Evolutionary conservation across 1,140 invertebrate species (phyloP), one percentile per base, ranked within the genome.

Genomic region (Drosophila rufa): DNA sequence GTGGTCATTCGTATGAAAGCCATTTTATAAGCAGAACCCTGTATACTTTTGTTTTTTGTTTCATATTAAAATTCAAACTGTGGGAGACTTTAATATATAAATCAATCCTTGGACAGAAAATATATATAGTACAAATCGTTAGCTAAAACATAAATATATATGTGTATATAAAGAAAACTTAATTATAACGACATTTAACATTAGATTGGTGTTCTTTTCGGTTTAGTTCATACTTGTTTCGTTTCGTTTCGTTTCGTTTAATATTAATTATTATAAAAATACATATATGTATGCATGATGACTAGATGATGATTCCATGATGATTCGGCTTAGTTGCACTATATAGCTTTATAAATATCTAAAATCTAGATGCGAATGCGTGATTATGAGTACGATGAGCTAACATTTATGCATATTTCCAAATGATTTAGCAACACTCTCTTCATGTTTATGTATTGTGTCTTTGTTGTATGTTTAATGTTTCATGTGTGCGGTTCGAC

Each of bases 131-230:
- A 11, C 8, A 69, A 80, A 80, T 66, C 79, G 75, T 82, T 82
- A 50, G 79, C 79, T 86, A 89, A 87, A 84, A 84, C 85, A 80
- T 86, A 78, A 65, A 71, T 73, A 73, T 73, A 59, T 73, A 59
- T 73, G 69, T 73, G 64, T 76, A 76, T 76, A 76, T 76, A 76
- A 78, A 67, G 62, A 89, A 79, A 84, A 87, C 84, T 89, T 87
- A 87, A 89, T 90, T 90, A 45, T 84, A 89, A 89, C 84, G 84
- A 87, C 84, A 89, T 87, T 89, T 84, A 89, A 89, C 84, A 89
- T 89, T 89, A 79, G 74, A 89, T 87, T 87, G 84, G 83, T 89
- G 84, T 89, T 86, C 66, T 42, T 58, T 71, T 56, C 51, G 36
- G 51, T 73, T 73, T 74, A 65, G 27, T 22, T 47, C 38, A 57